Base-by-base conservation (phyloP, 92 coral and sea anemone species). In the Bergia sp. region DNA sequence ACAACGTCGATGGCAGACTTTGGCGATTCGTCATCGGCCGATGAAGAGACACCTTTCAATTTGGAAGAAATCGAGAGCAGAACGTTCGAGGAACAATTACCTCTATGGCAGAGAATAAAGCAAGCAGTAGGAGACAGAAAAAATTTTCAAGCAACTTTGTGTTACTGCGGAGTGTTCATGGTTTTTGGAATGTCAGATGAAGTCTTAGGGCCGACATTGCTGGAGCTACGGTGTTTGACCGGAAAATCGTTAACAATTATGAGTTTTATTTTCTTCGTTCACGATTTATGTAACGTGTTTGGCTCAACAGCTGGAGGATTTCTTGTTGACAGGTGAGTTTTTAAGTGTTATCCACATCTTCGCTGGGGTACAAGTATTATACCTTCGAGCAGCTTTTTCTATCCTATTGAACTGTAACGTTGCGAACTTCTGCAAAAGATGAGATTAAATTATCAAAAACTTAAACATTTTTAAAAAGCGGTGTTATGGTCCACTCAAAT, bases 161-260 rank as follows among this genome's bases (percentile, higher is more conserved):
- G 98, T 38, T 95, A 94, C 84, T 95, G 96, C 18, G 98, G 98
- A 42, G 98, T 95, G 1, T 95, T 95, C 73, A 89, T 92, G 95
- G 96, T 95, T 38, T 95, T 95, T 77, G 98, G 98, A 36, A 95
- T 95, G 98, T 95, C 98, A 10, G 98, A 95, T 73, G 98, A 95
- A 72, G 95, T 95, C 5, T 53, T 95, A 16, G 98, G 98, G 12
- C 98, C 98, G 3, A 95, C 98, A 15, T 83, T 95, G 21, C 72
- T 95, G 74, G 98, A 95, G 82, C 90, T 95, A 1, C 89, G 92
- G 73, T 95, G 98, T 45, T 73, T 95, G 23, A 94, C 96, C 40
- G 98, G 96, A 73, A 95, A 95, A 80, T 88, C 95, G 15, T 86
- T 95, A 37, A 95, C 98, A 1, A 77, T 95, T 2, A 95, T 95